Percentiles rank a stretch among this genome's conserved stretches.
Evolutionary conservation across 2,888 invertebrate species (phyloP).

Genomic region (Eumerus sabulonum): DNA sequence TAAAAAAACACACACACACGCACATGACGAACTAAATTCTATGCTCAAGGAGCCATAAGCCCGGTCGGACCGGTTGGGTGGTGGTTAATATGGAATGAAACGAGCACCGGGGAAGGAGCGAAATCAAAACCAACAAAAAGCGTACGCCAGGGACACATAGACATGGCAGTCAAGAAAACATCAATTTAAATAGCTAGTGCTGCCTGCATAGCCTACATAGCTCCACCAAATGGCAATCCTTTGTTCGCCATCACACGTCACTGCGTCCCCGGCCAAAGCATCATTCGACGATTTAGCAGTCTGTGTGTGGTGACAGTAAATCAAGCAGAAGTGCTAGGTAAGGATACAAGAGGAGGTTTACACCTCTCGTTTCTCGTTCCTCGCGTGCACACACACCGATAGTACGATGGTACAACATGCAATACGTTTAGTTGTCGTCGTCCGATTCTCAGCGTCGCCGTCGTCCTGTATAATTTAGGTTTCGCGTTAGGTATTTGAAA

Average conservation of each 20-base stretch:
- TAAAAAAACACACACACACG: conserved; percentile 35
- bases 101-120: conserved; percentile 22
- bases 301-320: conserved; percentile 58
- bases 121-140: conserved; percentile 60
- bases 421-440: conserved; percentile 7
- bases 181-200: conserved; percentile 62
- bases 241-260: neutral
- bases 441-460: neutral
- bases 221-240: conserved; percentile 32
- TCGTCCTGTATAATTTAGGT: conserved; percentile 2
- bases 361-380: conserved; percentile 1
- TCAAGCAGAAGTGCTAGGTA: conserved; percentile 55
- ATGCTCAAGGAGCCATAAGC: neutral
- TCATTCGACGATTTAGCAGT: neutral
- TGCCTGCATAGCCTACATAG: conserved; percentile 20
- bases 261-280: no score
- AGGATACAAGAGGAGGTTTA: conserved; percentile 35
- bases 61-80: no score
- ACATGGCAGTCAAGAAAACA: conserved; percentile 64
- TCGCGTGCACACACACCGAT: conserved; percentile 11
- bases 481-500: conserved; percentile 7
- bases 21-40: neutral
- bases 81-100: neutral
- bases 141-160: conserved; percentile 51
- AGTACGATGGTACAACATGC: neutral